Base-by-base conservation (phyloP, 1,140 invertebrate species). In the Zaprionus inermis region DNA sequence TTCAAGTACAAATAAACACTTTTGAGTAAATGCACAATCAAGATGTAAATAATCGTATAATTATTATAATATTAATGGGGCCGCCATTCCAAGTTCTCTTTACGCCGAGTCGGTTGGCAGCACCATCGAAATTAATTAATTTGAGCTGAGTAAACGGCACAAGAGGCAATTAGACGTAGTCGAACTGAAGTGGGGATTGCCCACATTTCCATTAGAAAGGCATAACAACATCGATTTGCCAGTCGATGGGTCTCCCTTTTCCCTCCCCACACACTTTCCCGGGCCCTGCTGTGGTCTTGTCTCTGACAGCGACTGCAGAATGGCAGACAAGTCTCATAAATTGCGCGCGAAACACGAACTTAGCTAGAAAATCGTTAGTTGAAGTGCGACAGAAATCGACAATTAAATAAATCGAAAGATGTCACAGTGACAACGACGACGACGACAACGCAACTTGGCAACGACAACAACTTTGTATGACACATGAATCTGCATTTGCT, bases 381-480 rank as follows among this genome's bases (percentile, higher is more conserved):
- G 71, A 89, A 88, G 84, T 88, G 79, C 82, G 82, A 79, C 82
- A 76, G 56, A 79, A 86, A 86, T 86, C 64, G 76, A 63, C 77
- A 88, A 86, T 88, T 86, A 88, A 89, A 83, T 86, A 86, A 88
- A 88, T 86, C 79, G 83, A 88, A 44, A 82, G 83, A 86, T 86
- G 82, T 76, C 83, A 81, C 75, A 72, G 64, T 20, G 67, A 59
- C 60, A 75, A 30, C 58, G 22, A 52, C 14, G 49, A 72, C 56
- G 55, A 28, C 51, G 22, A 49, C 30, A 6, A 28, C 36, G 28
- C 46, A 34, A 38, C 34, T 61, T 56, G 24, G 16, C 14, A 46
- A 32, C 36, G 54, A 54, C 59, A 46, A 54, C 55, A 38, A 60
- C 41, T 57, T 66, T 63, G 49, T 60, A 46, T 63, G 58, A 32